These are phyloP conservation scores for Phoebastria nigripes DNA, from an alignment of 2,797 vertebrate species.

Conservation along the genomic window DNA sequence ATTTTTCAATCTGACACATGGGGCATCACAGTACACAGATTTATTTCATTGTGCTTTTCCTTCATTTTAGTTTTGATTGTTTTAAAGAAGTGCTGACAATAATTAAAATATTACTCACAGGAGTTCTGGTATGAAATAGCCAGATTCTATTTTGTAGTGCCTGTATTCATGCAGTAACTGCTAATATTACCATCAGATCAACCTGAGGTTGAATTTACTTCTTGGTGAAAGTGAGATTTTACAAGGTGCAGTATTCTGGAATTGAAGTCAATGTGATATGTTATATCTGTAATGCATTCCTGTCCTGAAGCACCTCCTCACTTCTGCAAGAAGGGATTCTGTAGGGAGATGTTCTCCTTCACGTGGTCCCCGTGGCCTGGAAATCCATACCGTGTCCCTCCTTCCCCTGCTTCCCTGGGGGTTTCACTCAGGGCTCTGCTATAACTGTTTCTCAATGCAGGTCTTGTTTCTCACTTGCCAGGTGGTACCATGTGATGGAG, in stretches of 20 bases:
- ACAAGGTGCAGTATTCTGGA: not conserved
- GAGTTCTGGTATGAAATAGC: not conserved
- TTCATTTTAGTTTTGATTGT: not conserved
- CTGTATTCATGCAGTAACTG: not conserved
- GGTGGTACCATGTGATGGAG: not conserved
- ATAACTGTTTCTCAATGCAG: not conserved
- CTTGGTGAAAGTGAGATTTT: not conserved
- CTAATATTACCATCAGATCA: not conserved
- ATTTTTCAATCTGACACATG: not conserved
- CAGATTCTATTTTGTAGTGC: not conserved
- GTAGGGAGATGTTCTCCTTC: not conserved
- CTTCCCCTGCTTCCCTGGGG: fast-evolving
- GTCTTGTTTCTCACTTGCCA: fast-evolving
- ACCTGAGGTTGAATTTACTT: not conserved
- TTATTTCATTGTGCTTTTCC: not conserved
- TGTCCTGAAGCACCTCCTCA: not conserved
- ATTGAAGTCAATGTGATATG: not conserved
- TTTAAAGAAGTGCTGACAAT: not conserved
- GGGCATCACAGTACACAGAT: no score
- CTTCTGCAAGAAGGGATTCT: not conserved
- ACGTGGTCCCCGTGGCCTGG: fast-evolving
- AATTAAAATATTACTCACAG: not conserved
- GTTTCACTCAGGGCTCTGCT: not conserved
- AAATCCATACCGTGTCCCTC: not conserved
- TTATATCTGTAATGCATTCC: not conserved